A percentile compares a stretch with the other conserved stretches of the same genome.
These are phyloP conservation scores for Turnix velox DNA, from an alignment of 2,113 vertebrate species.

Conservation along the genomic window DNA sequence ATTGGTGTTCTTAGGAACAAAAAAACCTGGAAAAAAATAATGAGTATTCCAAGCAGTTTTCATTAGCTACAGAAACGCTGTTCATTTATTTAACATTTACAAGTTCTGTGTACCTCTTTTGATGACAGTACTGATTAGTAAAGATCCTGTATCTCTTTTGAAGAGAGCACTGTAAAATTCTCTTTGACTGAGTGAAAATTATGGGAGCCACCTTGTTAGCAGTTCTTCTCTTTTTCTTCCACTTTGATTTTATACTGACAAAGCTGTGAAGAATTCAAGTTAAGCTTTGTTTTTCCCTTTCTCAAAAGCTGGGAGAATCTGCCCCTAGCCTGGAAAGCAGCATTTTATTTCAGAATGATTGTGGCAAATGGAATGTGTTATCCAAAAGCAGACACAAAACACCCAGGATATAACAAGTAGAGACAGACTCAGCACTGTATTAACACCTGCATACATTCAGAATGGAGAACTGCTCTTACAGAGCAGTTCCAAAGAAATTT, in stretches of 20 bases:
- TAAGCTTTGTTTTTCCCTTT: background rate
- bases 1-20: background rate
- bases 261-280: background rate
- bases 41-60: background rate
- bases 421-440: background rate
- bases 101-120: background rate
- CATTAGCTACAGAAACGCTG: background rate
- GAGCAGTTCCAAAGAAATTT: background rate
- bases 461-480: background rate
- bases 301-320: background rate
- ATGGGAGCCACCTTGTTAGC: no score
- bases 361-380: rapidly evolving
- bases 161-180: background rate
- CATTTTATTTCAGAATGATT: background rate
- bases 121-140: background rate
- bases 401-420: background rate
- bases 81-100: background rate
- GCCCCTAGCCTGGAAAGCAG: background rate
- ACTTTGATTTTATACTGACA: background rate
- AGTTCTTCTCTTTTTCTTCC: background rate
- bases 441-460: background rate
- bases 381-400: background rate
- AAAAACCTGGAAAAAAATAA: background rate
- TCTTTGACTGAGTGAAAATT: background rate
- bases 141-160: background rate